Percentiles rank a stretch among this genome's conserved stretches.
Conservation (phyloP, 2,797 vertebrate species). For the Poecilia wingei region DNA sequence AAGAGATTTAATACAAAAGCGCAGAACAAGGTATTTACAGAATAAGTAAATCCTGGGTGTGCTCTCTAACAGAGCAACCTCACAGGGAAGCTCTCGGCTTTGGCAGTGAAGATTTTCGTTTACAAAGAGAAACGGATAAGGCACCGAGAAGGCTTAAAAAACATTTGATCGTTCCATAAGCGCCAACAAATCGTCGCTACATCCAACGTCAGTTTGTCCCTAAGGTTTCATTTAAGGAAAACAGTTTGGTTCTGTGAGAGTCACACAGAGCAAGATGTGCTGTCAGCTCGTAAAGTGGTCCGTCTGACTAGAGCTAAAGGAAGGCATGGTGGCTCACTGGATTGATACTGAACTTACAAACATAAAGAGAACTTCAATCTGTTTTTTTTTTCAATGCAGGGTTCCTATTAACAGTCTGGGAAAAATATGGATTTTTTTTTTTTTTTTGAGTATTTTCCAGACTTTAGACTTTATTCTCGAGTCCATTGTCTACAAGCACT, state of each 20-base stretch:
- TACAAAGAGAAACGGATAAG: constrained; percentile 73
- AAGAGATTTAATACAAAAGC: constrained; percentile 79
- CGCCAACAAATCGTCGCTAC: constrained; percentile 50
- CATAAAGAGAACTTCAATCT: constrained; percentile 19
- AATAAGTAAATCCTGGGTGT: constrained; percentile 71
- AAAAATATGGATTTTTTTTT: background rate
- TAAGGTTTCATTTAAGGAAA: constrained; percentile 29
- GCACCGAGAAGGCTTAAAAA: constrained; percentile 69
- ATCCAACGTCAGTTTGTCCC: constrained; percentile 19
- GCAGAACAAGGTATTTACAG: constrained; percentile 82
- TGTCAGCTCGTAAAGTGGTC: background rate
- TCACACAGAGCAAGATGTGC: background rate
- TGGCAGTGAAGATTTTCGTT: constrained; percentile 68
- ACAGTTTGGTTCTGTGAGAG: constrained; percentile 35
- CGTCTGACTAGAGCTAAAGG: background rate
- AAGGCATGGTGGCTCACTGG: constrained; percentile 5
- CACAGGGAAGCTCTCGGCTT: constrained; percentile 63
- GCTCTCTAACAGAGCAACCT: constrained; percentile 58
- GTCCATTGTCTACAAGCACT: background rate
- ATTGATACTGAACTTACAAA: constrained; percentile 34
- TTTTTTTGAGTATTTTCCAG: background rate
- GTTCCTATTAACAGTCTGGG: background rate
- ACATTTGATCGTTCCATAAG: constrained; percentile 64
- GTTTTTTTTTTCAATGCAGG: background rate
- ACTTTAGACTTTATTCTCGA: background rate